These are phyloP conservation scores for Listrodromus nycthemerus DNA, from an alignment of 2,888 invertebrate species.

Conservation along the genomic window DNA sequence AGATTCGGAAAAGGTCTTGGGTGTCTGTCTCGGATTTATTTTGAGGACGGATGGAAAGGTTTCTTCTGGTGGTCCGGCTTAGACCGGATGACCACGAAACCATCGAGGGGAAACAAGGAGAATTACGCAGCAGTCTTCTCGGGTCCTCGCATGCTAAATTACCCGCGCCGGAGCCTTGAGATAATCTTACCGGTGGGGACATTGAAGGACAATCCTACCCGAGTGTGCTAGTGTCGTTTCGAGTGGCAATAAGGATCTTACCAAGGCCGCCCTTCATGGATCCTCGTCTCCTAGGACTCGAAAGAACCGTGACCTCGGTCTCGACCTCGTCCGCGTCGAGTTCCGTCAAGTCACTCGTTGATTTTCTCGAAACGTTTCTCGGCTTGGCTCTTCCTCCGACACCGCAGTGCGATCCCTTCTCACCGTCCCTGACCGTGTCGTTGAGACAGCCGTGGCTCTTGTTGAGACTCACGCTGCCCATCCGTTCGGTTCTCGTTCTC, in stretches of 20 bases:
- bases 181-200: background rate
- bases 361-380: constrained; percentile 85
- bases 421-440: constrained; percentile 65
- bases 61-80: background rate
- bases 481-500: constrained; percentile 49
- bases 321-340: constrained; percentile 85
- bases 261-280: constrained; percentile 85
- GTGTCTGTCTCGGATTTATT: background rate
- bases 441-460: constrained; percentile 80
- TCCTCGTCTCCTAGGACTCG: constrained; percentile 89
- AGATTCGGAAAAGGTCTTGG: background rate
- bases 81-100: background rate
- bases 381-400: constrained; percentile 66
- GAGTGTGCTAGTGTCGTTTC: background rate
- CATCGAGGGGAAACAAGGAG: background rate
- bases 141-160: background rate
- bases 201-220: background rate
- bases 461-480: constrained; percentile 74
- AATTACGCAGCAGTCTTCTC: background rate
- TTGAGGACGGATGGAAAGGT: background rate
- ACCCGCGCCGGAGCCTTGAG: background rate
- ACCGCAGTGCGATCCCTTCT: constrained; percentile 41
- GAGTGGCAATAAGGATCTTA: constrained; percentile 67
- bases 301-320: constrained; percentile 87
- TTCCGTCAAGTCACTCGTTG: constrained; percentile 92